Conservation (phyloP, 1,140 invertebrate species). For the Leguminivora glycinivorella region DNA sequence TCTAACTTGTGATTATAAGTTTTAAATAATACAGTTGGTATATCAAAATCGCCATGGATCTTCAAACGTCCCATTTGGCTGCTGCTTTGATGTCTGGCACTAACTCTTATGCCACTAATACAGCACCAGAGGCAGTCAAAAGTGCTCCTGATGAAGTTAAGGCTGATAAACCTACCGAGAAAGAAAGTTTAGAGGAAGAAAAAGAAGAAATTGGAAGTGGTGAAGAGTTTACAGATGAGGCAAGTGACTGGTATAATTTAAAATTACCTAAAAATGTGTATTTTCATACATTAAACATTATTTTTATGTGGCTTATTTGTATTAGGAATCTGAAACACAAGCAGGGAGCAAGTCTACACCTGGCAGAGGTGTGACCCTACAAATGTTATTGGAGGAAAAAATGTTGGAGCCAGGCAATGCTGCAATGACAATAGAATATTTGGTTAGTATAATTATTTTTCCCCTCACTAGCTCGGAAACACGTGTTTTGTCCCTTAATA, state of each 20-base stretch:
- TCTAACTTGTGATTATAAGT: background rate
- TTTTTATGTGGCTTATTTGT: constrained; percentile 19
- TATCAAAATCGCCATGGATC: constrained; percentile 51
- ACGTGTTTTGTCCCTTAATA: no score
- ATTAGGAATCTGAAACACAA: constrained; percentile 79
- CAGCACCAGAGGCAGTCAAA: constrained; percentile 37
- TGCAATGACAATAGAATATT: constrained; percentile 92
- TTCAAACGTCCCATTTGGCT: constrained; percentile 73
- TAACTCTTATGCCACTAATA: constrained; percentile 42
- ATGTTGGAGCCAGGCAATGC: constrained; percentile 90
- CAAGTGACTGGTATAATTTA: constrained; percentile 37
- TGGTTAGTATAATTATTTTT: constrained; percentile 81
- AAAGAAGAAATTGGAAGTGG: constrained; percentile 80
- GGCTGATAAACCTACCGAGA: constrained; percentile 48
- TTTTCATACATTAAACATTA: constrained; percentile 31
- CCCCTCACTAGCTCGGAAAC: no score
- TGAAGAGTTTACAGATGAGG: constrained; percentile 81
- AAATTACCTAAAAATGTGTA: constrained; percentile 20
- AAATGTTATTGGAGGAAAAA: constrained; percentile 89
- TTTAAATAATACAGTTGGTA: background rate
- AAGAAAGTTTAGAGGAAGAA: constrained; percentile 69
- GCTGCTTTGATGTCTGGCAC: constrained; percentile 68
- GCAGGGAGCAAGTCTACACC: constrained; percentile 76
- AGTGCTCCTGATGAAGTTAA: constrained; percentile 49
- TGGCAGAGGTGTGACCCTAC: constrained; percentile 89